Evolutionary conservation across 1,140 invertebrate species (phyloP), one percentile per base, ranked within the genome.

Genomic region (Drosophila fuyamai): DNA sequence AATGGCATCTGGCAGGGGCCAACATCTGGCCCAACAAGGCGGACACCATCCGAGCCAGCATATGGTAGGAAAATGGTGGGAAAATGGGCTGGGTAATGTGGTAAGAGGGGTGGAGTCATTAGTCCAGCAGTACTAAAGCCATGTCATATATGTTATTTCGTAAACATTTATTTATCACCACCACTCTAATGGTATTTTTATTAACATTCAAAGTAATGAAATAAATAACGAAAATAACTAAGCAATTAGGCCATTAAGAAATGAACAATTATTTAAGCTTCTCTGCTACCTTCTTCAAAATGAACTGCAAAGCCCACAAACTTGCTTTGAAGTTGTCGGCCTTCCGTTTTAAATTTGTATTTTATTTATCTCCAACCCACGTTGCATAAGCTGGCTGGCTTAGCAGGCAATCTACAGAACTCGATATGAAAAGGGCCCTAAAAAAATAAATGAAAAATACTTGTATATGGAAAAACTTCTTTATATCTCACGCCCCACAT

Each of bases 11-110:
- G 65, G 63, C 13, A 12, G 27, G 46, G 63, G 32, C 23, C 57
- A 76, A 62, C 82, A 86, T 81, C 78, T 77, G 75, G 63, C 53
- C 32, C 6, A 27, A 46, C 60, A 56, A 16, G 50, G 41, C 48
- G 54, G 32, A 63, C 59, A 51, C 23, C 32, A 46, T 65, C 13
- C n/a, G 47, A 32, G 62, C 14, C 27, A 68, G 35, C 63, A 71
- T 57, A 71, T 71, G 67, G 65, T 27, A 9, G n/a, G 5, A 23
- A 36, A n/a, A n/a, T 40, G 16, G 13, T 14, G 41, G 55, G 16
- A 40, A 29, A 66, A 23, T 16, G 10, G 62, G 36, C 4, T 44
- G 40, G 14, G 16, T 16, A 27, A 29, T 6, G 41, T 4, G 32
- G 29, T 13, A 32, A 32, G 29, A 27, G 2, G 35, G 16, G n/a